A percentile compares a stretch with the other conserved stretches of the same genome.
Evolutionary conservation across 2,888 invertebrate genomes (phyloP).

Genomic region (Diaperis boleti): DNA sequence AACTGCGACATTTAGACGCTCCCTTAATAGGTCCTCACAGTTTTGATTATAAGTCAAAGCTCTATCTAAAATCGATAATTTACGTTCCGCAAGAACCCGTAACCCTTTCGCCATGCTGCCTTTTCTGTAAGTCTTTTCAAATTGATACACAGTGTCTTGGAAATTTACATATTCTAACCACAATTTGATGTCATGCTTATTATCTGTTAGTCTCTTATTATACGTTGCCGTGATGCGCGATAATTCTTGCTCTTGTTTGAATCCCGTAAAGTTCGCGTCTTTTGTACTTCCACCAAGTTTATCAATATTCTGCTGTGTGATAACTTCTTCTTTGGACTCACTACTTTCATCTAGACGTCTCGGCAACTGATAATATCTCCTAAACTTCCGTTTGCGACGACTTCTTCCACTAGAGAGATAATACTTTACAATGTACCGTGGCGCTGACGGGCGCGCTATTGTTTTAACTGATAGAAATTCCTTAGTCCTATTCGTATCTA

Average conservation of each 20-base stretch:
- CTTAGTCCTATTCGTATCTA: constrained; percentile 63
- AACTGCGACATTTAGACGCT: constrained; percentile 67
- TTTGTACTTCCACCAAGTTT: constrained; percentile 44
- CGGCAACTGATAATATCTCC: constrained; percentile 57
- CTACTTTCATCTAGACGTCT: constrained; percentile 49
- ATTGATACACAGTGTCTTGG: constrained; percentile 68
- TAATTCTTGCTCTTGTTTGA: constrained; percentile 67
- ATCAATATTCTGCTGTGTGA: constrained; percentile 54
- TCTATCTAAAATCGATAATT: constrained; percentile 73
- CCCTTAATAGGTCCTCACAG: constrained; percentile 68
- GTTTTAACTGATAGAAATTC: constrained; percentile 73
- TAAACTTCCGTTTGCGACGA: constrained; percentile 57
- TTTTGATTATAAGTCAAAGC: constrained; percentile 71
- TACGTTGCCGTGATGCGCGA: constrained; percentile 68
- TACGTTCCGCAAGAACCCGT: constrained; percentile 68
- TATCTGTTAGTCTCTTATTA: constrained; percentile 68
- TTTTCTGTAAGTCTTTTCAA: constrained; percentile 65
- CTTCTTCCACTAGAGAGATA: constrained; percentile 42
- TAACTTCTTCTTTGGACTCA: constrained; percentile 41
- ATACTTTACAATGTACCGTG: constrained; percentile 67
- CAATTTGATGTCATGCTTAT: constrained; percentile 68
- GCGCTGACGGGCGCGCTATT: constrained; percentile 74
- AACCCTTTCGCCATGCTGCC: constrained; percentile 65
- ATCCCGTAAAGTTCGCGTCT: constrained; percentile 55
- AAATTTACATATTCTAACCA: constrained; percentile 74